These are phyloP conservation scores for Temnothorax rugatulus DNA, from an alignment of 2,888 invertebrate species.

Conservation along the genomic window DNA sequence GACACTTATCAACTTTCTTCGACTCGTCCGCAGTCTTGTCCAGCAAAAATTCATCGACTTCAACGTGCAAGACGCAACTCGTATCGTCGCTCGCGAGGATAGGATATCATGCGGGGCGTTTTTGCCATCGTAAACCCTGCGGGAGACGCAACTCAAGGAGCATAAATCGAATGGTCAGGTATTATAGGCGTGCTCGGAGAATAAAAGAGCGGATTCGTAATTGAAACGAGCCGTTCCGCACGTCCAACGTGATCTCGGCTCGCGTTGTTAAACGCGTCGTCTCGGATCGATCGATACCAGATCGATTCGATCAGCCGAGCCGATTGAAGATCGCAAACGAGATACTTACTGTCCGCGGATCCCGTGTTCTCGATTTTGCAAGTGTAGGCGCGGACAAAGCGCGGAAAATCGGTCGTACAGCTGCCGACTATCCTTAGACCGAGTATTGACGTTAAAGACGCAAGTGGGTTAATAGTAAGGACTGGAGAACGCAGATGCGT, in stretches of 20 bases:
- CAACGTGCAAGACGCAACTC: background rate
- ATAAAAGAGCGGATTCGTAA: constrained; percentile 34
- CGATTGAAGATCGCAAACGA: background rate
- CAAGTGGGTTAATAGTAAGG: constrained; percentile 79
- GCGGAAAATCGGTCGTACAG: constrained; percentile 46
- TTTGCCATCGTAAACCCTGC: background rate
- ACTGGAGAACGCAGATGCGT: constrained; percentile 46
- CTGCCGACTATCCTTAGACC: constrained; percentile 41
- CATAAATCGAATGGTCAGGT: constrained; percentile 1
- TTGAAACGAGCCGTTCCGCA: constrained; percentile 29
- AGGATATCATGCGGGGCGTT: background rate
- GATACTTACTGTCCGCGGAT: background rate
- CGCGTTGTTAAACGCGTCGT: constrained; percentile 8
- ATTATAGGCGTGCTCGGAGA: background rate
- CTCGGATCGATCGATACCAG: background rate
- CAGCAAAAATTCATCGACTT: constrained; percentile 38
- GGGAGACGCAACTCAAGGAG: background rate
- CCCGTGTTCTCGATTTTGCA: constrained; percentile 42
- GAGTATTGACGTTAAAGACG: constrained; percentile 61
- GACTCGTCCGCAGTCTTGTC: background rate
- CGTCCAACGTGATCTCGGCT: background rate
- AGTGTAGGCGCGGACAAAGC: constrained; percentile 18
- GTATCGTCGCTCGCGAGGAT: background rate
- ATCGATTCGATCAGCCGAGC: constrained; percentile 12
- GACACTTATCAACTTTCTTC: constrained; percentile 39